Evolutionary conservation across 2,888 invertebrate species (phyloP).

Genomic region (Pandemis heparana): DNA sequence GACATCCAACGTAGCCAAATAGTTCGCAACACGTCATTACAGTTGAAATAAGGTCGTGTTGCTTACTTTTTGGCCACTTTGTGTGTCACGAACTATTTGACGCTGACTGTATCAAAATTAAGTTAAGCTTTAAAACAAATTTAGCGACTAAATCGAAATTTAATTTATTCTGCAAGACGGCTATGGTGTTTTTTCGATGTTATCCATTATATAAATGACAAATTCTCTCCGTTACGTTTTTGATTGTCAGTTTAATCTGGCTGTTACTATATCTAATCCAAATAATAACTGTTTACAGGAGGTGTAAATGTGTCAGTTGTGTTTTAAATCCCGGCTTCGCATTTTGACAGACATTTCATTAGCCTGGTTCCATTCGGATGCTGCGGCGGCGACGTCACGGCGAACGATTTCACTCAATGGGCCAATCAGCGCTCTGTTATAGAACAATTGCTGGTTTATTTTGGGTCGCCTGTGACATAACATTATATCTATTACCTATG

Average conservation of each 20-base stretch:
- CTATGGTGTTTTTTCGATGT: too few species aligned
- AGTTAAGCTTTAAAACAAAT: too few species aligned
- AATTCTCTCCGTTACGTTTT: neutral
- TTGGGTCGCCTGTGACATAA: neutral
- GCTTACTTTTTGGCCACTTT: too few species aligned
- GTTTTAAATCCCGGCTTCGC: constrained; percentile 72
- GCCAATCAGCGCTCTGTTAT: constrained; percentile 35
- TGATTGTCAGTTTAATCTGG: neutral
- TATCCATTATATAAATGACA: too few species aligned
- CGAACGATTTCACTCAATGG: constrained; percentile 41
- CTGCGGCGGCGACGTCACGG: constrained; percentile 46
- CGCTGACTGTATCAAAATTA: too few species aligned
- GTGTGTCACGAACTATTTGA: too few species aligned
- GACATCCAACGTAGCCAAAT: too few species aligned
- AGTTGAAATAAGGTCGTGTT: too few species aligned
- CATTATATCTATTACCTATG: too few species aligned
- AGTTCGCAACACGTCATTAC: too few species aligned
- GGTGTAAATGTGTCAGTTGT: constrained; percentile 60
- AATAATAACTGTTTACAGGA: neutral
- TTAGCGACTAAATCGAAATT: too few species aligned
- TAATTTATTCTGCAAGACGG: too few species aligned
- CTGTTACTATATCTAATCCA: neutral
- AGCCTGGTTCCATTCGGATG: constrained; percentile 69
- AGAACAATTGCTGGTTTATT: constrained; percentile 31
- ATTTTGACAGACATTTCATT: constrained; percentile 83